phyloP scores from a whole-genome alignment of 35 echinoderm and acorn worm species.

The Apostichopus parvimensis region DNA sequence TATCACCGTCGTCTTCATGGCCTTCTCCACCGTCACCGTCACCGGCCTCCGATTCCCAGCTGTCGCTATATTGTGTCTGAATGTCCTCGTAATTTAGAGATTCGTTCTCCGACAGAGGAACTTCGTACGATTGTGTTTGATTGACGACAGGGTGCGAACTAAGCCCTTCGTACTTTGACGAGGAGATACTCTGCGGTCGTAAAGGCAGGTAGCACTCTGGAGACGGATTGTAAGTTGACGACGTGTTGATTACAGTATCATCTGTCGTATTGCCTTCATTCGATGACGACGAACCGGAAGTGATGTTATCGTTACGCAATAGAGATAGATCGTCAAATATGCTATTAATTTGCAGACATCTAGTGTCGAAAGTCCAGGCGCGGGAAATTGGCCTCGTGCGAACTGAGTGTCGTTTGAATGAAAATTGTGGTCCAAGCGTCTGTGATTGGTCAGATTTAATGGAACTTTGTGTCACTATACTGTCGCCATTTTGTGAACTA shows the following conservation, averaged over 20 bases:
- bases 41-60: constrained; percentile 7
- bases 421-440: not conserved
- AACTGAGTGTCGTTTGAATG: constrained; percentile 2
- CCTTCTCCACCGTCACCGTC: not conserved
- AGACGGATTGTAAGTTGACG: not conserved
- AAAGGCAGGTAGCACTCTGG: constrained; percentile 2
- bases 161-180: constrained; percentile 48
- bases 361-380: constrained; percentile 30
- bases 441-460: not conserved
- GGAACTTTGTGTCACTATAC: not conserved
- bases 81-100: constrained; percentile 43
- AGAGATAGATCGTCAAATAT: constrained; percentile 44
- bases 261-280: constrained; percentile 23
- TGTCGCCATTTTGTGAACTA: not conserved
- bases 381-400: constrained; percentile 13
- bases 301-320: constrained; percentile 2
- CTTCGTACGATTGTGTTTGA: not conserved
- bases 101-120: not conserved
- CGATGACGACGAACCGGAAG: not conserved
- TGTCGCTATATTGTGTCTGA: not conserved
- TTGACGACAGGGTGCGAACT: not conserved
- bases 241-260: constrained; percentile 35
- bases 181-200: constrained; percentile 14
- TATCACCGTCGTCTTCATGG: not conserved
- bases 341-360: not conserved